Percentiles rank a stretch among this genome's conserved stretches.
Conservation (phyloP, 2,888 invertebrate genomes). For the Amorpha juglandis region DNA sequence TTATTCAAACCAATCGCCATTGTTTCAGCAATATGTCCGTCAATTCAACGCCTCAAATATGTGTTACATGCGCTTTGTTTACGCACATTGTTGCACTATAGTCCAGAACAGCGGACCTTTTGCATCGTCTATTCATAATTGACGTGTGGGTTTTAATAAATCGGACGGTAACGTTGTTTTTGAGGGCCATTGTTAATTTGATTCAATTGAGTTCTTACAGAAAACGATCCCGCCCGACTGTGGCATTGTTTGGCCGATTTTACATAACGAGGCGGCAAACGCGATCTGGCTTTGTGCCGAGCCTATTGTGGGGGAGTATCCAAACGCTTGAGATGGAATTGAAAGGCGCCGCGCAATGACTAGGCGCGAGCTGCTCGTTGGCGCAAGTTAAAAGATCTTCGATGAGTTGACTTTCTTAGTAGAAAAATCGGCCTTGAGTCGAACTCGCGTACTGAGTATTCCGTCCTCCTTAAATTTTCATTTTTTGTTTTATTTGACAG, state of each 20-base stretch:
- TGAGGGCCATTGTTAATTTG: constrained; percentile 75
- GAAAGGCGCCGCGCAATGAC: constrained; percentile 82
- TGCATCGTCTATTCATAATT: constrained; percentile 42
- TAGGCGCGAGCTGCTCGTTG: constrained; percentile 61
- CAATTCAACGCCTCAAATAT: constrained; percentile 4
- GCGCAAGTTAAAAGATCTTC: constrained; percentile 38
- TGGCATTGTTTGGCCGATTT: constrained; percentile 76
- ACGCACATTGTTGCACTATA: neutral
- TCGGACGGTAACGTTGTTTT: constrained; percentile 47
- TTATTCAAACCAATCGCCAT: neutral
- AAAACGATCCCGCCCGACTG: constrained; percentile 69
- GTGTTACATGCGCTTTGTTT: constrained; percentile 8
- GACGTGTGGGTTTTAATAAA: constrained; percentile 40
- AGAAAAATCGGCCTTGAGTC: too few species aligned
- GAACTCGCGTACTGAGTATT: too few species aligned
- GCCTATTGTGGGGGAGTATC: constrained; percentile 74
- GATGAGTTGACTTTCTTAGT: neutral
- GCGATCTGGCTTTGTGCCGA: constrained; percentile 64
- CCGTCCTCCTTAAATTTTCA: too few species aligned
- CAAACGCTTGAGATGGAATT: constrained; percentile 76
- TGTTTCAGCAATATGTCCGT: constrained; percentile 11
- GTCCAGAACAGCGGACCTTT: constrained; percentile 37
- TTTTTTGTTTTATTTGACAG: too few species aligned
- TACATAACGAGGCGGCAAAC: constrained; percentile 82
- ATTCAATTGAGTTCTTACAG: constrained; percentile 78